Conservation (phyloP, 2,113 vertebrate genomes). For the Periophthalmodon schlosseri region DNA sequence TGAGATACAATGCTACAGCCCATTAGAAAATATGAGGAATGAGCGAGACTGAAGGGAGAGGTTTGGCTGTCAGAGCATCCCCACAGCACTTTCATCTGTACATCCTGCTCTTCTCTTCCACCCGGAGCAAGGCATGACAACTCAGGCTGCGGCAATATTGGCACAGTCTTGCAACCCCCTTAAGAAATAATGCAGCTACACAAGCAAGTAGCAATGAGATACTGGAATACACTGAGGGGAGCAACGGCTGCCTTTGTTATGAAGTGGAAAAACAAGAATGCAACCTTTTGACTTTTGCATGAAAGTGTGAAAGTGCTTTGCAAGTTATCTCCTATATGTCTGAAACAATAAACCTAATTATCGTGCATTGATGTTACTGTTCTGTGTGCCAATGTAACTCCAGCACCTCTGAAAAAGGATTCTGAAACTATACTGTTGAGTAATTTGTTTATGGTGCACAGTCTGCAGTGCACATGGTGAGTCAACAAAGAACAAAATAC, state of each 20-base stretch:
- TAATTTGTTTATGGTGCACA: neutral
- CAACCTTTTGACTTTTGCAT: neutral
- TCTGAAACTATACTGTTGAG: neutral
- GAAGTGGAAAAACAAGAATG: constrained; percentile 18
- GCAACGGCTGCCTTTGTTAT: constrained; percentile 32
- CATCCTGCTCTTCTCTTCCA: constrained; percentile 43
- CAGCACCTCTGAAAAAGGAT: neutral
- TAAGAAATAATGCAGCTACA: constrained; percentile 58
- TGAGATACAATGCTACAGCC: constrained; percentile 51
- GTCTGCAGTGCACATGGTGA: neutral
- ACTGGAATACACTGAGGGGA: constrained; percentile 46
- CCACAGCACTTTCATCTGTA: constrained; percentile 58
- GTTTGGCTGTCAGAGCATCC: constrained; percentile 52
- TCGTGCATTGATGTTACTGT: neutral
- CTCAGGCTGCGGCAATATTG: constrained; percentile 61
- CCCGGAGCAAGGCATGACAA: constrained; percentile 59
- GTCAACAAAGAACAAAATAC: neutral
- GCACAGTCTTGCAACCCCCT: constrained; percentile 53
- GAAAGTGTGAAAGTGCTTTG: neutral
- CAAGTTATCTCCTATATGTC: neutral
- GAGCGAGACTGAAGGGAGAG: constrained; percentile 47
- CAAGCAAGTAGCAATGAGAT: constrained; percentile 55
- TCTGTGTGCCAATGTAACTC: neutral
- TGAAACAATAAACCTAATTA: neutral
- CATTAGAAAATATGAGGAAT: constrained; percentile 52